A percentile compares a stretch with the other conserved stretches of the same genome.
Evolutionary conservation across 2,797 vertebrate genomes (phyloP).

Genomic region (Aselliscus stoliczkanus): DNA sequence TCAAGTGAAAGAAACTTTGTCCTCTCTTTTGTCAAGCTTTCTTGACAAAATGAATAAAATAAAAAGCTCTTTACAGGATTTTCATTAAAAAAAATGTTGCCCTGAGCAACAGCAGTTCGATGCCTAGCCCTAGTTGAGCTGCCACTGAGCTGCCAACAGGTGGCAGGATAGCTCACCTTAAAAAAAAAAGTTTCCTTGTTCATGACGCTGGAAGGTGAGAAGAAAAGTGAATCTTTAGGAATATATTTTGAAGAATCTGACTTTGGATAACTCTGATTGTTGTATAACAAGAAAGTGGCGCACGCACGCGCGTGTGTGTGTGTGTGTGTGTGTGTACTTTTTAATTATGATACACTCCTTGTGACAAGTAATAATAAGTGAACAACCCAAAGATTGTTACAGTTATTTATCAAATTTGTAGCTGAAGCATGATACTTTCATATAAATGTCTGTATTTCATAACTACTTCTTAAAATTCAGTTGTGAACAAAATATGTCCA

Average conservation of each 20-base stretch:
- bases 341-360: neutral
- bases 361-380: neutral
- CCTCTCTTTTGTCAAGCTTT: neutral
- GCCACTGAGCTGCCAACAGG: too few species aligned
- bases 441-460: neutral
- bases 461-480: neutral
- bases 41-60: conserved; percentile 14
- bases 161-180: too few species aligned
- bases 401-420: neutral
- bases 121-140: too few species aligned
- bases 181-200: neutral
- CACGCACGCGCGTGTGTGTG: neutral
- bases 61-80: neutral
- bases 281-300: neutral
- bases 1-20: neutral
- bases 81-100: too few species aligned
- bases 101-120: too few species aligned
- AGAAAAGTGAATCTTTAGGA: neutral
- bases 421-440: neutral
- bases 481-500: neutral
- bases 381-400: neutral
- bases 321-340: neutral
- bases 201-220: neutral
- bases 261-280: neutral
- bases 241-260: neutral